These are phyloP conservation scores for Tenualosa ilisha DNA, from an alignment of 2,797 vertebrate species.

Conservation along the genomic window DNA sequence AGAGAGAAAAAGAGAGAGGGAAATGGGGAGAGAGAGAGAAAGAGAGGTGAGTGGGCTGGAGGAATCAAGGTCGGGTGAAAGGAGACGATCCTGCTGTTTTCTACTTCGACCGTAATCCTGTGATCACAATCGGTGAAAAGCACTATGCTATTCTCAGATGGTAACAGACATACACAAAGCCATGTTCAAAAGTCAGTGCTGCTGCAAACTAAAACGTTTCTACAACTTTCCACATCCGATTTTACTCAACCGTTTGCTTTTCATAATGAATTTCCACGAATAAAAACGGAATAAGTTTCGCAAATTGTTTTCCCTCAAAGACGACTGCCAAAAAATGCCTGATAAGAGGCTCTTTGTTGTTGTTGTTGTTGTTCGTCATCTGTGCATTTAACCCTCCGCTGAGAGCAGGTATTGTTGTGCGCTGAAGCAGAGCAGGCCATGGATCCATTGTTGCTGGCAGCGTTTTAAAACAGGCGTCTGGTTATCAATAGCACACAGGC, in stretches of 20 bases:
- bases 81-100: neutral
- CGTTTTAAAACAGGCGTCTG: conserved; percentile 77
- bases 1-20: conserved; percentile 38
- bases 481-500: conserved; percentile 81
- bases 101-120: neutral
- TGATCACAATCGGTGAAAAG: neutral
- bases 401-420: conserved; percentile 78
- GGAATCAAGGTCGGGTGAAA: neutral
- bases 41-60: neutral
- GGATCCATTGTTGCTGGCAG: conserved; percentile 72
- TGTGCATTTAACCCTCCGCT: conserved; percentile 68
- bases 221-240: neutral
- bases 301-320: neutral
- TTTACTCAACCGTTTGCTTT: neutral
- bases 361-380: conserved; percentile 71
- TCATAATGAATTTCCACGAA: neutral
- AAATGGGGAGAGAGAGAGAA: neutral
- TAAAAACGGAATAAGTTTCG: neutral
- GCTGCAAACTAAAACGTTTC: neutral
- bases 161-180: neutral
- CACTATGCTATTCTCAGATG: neutral
- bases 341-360: conserved; percentile 58
- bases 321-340: conserved; percentile 49
- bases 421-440: conserved; percentile 74
- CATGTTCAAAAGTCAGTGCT: neutral